Base-by-base conservation (phyloP, 2,113 vertebrate genomes). In the Egretta garzetta region DNA sequence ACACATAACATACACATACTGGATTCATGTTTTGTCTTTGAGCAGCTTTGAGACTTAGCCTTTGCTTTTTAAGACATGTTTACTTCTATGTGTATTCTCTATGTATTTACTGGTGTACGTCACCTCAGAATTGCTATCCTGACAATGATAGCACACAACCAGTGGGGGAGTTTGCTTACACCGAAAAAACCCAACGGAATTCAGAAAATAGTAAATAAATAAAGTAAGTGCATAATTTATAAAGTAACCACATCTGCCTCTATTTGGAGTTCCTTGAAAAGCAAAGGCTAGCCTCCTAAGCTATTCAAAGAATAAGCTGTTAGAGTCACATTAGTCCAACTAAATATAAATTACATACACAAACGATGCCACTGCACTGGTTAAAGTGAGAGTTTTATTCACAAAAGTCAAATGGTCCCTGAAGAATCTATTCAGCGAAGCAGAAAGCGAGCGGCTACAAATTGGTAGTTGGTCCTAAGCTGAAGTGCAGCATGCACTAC, bases 81-180 rank as follows among this genome's bases (percentile, higher is more conserved):
- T 9, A 63, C 33, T 82, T 66, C 60, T 35, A 2, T 6, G 11
- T 1, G 9, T 21, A 50, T 75, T 67, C 20, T 41, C 55, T 56
- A 63, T 26, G 1, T n/a, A n/a, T 22, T 47, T 41, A 77, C 39
- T 63, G n/a, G 41, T 33, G 15, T 37, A 53, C 0, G 0, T 45
- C 21, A 45, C 19, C 66, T 79, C 49, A 70, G 62, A 79, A 79
- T 33, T 28, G 10, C 60, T 66, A 53, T 49, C 30, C 27, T 0
- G 0, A 13, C 17, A 90, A 62, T 2, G 21, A 68, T 7, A 47
- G 7, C 64, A 67, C 19, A 32, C 22, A 86, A 30, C 35, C 52
- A 47, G 18, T 18, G 77, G 58, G 19, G 50, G 41, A 74, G 33
- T 5, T 53, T 15, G 14, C 28, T 39, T 41, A 49, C 22, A 30